Evolutionary conservation across 2,797 vertebrate species (phyloP).

Genomic region (Staurois parvus): DNA sequence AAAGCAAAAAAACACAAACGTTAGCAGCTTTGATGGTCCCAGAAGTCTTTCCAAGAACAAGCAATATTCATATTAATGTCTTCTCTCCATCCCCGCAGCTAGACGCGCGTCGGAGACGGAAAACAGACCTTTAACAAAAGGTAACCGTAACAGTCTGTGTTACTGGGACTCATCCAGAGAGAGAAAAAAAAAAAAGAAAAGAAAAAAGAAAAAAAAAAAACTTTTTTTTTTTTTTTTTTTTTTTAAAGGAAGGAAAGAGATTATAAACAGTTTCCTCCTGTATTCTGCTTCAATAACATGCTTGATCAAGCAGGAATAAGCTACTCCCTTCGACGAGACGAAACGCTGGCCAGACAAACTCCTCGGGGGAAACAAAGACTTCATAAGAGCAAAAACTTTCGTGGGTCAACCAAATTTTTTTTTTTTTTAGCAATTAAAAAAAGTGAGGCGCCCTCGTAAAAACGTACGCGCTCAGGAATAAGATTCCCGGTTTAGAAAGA

Average conservation of each 20-base stretch:
- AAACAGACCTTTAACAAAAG: too few relatives aligned
- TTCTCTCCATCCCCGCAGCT: neutral
- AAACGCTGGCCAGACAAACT: neutral
- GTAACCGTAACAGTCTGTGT: too few relatives aligned
- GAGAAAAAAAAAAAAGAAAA: too few relatives aligned
- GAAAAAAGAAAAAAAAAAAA: too few relatives aligned
- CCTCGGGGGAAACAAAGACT: neutral
- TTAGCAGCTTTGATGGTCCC: slow-evolving; percentile 15
- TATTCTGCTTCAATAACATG: slow-evolving; percentile 15
- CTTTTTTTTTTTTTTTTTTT: too few relatives aligned
- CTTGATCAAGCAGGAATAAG: neutral
- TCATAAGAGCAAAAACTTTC: neutral
- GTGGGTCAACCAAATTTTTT: neutral
- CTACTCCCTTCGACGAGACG: neutral
- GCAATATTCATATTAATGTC: slow-evolving; percentile 28
- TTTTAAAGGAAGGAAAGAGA: too few relatives aligned
- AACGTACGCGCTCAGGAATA: neutral
- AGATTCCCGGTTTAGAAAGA: neutral
- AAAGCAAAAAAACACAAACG: slow-evolving; percentile 14
- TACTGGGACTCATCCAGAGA: too few relatives aligned
- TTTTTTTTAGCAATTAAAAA: neutral
- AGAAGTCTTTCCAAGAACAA: slow-evolving; percentile 32
- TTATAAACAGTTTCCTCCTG: too few relatives aligned
- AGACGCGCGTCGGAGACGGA: neutral
- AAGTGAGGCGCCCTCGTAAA: neutral